phyloP scores from a whole-genome alignment of 2,888 invertebrate species.

The Drosophila ustulata region DNA sequence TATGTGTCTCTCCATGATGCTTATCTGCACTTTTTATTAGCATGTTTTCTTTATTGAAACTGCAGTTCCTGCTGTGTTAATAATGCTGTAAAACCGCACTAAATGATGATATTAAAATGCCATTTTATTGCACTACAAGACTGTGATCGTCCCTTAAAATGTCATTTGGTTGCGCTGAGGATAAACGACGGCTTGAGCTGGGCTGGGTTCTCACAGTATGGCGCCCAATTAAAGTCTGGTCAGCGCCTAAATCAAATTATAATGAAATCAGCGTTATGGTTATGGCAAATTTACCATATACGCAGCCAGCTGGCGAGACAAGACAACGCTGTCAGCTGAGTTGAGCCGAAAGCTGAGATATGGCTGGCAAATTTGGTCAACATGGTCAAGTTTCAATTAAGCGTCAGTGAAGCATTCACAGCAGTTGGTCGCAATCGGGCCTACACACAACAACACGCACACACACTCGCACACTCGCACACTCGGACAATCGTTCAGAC shows the following conservation, averaged over 20 bases:
- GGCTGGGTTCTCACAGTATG: slow-evolving; percentile 77
- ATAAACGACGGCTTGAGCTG: slow-evolving; percentile 6
- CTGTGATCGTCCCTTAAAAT: slow-evolving; percentile 23
- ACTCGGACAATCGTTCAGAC: slow-evolving; percentile 15
- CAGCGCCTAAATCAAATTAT: slow-evolving; percentile 79
- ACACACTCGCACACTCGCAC: neutral
- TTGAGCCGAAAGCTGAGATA: slow-evolving; percentile 28
- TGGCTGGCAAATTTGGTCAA: slow-evolving; percentile 73
- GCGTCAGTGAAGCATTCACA: slow-evolving; percentile 49
- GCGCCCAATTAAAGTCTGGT: slow-evolving; percentile 73
- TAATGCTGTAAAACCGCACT: neutral
- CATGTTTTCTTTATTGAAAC: neutral
- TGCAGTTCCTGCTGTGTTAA: neutral
- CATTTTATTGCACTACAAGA: neutral
- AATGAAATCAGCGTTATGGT: slow-evolving; percentile 80
- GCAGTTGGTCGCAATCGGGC: slow-evolving; percentile 57
- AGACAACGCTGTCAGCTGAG: slow-evolving; percentile 2
- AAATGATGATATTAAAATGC: neutral
- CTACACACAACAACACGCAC: slow-evolving; percentile 7
- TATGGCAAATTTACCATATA: slow-evolving; percentile 83
- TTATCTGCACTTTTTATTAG: no score
- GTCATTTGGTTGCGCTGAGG: slow-evolving; percentile 16
- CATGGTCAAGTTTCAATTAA: slow-evolving; percentile 82
- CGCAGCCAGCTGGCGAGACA: slow-evolving; percentile 45
- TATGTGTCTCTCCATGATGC: neutral